Evolutionary conservation across 2,888 invertebrate species (phyloP), one percentile per base, ranked within the genome.

Genomic region (Nebria brevicollis): DNA sequence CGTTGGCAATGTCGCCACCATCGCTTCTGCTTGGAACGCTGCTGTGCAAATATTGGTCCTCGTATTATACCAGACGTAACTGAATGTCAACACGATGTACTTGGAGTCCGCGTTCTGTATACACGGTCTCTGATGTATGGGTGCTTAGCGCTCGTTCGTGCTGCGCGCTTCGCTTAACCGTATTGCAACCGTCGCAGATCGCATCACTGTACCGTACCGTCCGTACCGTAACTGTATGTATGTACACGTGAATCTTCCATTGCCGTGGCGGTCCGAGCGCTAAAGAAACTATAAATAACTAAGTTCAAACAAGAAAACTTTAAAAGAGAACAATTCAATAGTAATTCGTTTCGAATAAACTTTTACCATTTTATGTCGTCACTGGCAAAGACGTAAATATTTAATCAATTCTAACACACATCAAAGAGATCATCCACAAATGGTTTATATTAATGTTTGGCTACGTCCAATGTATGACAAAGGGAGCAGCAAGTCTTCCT

Each of bases 1-100:
- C 75, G 26, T 75, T 72, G 66, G 15, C 75, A 54, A 54, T 54
- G 75, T 25, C 66, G 34, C 10, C 70, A 20, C 72, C 72, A 34
- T 65, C 75, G 66, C 75, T 26, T 15, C 66, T 74, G 70, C 26
- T 70, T 66, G 68, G 66, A 43, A 68, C 74, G 72, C 73, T 78
- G 66, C 73, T 65, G 73, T 80, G 75, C 75, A 80, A 80, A 80
- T 80, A 80, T 80, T 80, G 75, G 80, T 80, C 75, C 66, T 72
- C 72, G 75, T 80, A 75, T 80, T 80, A 80, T 70, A 75, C 70
- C 65, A 75, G 72, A 80, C 75, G 54, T 80, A 72, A 80, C 75
- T 75, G 65, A 80, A 80, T 80, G 80, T 80, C 80, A 80, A 80
- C 80, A 75, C 75, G 80, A 80, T 80, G 72, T 80, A 75, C 75